phyloP scores from a whole-genome alignment of 2,888 invertebrate genomes.

The Heliconius hortense region DNA sequence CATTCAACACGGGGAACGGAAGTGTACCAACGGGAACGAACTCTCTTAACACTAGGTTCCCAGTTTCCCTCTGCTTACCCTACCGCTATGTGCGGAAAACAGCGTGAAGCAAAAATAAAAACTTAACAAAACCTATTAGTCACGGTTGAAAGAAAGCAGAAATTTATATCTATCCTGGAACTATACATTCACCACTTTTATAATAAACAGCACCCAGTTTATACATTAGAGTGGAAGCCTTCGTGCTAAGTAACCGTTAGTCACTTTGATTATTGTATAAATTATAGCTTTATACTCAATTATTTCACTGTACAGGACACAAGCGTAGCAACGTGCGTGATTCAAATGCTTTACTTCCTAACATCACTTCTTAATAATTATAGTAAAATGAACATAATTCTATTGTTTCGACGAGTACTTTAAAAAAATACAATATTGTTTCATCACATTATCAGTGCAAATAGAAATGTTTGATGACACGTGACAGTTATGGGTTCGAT shows the following conservation, averaged over 20 bases:
- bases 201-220: constrained; percentile 34
- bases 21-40: no score
- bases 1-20: neutral
- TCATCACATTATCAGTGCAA: neutral
- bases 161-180: neutral
- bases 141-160: neutral
- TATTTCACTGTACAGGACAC: constrained; percentile 62
- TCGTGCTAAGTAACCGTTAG: constrained; percentile 71
- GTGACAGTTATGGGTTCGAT: neutral
- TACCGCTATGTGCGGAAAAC: no score
- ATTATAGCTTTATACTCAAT: constrained; percentile 73
- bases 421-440: neutral
- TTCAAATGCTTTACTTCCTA: constrained; percentile 59
- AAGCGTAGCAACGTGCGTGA: constrained; percentile 59
- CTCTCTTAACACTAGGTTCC: no score
- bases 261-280: constrained; percentile 76
- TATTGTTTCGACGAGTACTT: neutral
- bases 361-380: constrained; percentile 4
- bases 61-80: no score
- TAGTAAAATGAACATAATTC: neutral
- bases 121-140: neutral
- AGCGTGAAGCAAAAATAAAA: neutral
- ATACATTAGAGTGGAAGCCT: constrained; percentile 72
- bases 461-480: neutral
- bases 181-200: constrained; percentile 12